Base-by-base conservation (phyloP, 2,888 invertebrate genomes). In the Sesamia inferens region DNA sequence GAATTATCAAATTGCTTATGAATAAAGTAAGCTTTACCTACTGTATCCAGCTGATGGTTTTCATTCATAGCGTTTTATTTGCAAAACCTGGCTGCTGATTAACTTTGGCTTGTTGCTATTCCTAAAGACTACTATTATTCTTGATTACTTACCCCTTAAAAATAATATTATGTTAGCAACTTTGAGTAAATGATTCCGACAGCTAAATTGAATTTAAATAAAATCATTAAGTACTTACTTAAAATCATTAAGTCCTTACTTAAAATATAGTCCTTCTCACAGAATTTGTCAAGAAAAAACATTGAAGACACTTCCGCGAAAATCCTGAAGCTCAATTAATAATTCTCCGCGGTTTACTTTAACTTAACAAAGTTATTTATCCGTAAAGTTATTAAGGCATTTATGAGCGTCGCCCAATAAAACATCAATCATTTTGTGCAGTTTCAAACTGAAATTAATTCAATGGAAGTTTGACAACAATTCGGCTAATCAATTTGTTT, bases 401-500 rank as follows among this genome's bases (percentile, higher is more conserved):
- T 62, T 61, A 55, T 61, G 10, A 19, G 44, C 22, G 22, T 73
- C 55, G 51, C 44, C 31, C 19, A 54, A 44, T 31, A 19, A n/a
- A 69, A 47, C 74, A 78, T 82, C 47, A 82, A 82, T 80, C 83
- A 80, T 78, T 51, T 57, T 47, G 57, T 57, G 58, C 65, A 63
- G 66, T 68, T 62, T 22, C 19, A n/a, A 78, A 75, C 63, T 75
- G 44, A 57, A 81, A 75, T 78, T 55, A 68, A 24, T 80, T 66
- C 22, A 13, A 8, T 19, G 42, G 19, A 81, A 68, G 13, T 64
- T 81, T 31, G 42, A 11, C 24, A 80, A 55, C 54, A 75, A 68
- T 81, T 80, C 44, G 67, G 58, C 22, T 64, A 7, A 66, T 66
- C 11, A 63, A 59, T 67, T 55, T 74, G 63, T 58, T 55, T 5